Base-by-base conservation (phyloP, 2,113 vertebrate species). In the Eclectus roratus region DNA sequence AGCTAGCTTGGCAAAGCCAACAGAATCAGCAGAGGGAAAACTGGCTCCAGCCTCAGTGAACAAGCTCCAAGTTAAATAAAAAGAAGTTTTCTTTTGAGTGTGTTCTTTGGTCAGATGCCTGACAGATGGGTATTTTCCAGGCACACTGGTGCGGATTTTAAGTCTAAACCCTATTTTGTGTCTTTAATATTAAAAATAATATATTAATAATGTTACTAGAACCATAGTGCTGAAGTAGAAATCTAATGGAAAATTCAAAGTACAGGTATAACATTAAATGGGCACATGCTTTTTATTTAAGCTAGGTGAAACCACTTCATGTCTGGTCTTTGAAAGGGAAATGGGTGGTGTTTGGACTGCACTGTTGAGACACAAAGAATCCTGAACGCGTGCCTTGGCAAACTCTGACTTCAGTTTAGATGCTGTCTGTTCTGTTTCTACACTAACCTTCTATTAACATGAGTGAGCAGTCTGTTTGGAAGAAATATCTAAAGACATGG, bases 241-340 rank as follows among this genome's bases (percentile, higher is more conserved):
- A 43, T 27, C 2, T n/a, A 46, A 16, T 3, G 24, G n/a, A 12
- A 24, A 47, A 74, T 8, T 39, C 9, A 0, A 19, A 35, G 27
- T 33, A 4, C 10, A 35, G 7, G 9, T 31, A 3, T 9, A 10
- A 19, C 13, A 31, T 78, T 41, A 55, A 12, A 35, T 5, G 7
- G 60, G 20, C 2, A 0, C 4, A 1, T 0, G 1, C 23, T 41
- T 65, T 20, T 2, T 23, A 10, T 68, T 53, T 13, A 35, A 17
- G 13, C 11, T 35, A 19, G 17, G 23, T 58, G 46, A 41, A 72
- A n/a, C 35, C 2, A 3, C 29, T 27, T 17, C 1, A 1, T 4
- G 11, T 37, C 21, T 52, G 1, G 8, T 11, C 21, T 47, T 52
- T 5, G 63, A 23, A 20, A 74, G 39, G 19, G 63, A 60, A 39